Percentiles rank a stretch among this genome's conserved stretches.
Evolutionary conservation across 2,888 invertebrate genomes (phyloP).

Genomic region (Drosophila sordidapex): DNA sequence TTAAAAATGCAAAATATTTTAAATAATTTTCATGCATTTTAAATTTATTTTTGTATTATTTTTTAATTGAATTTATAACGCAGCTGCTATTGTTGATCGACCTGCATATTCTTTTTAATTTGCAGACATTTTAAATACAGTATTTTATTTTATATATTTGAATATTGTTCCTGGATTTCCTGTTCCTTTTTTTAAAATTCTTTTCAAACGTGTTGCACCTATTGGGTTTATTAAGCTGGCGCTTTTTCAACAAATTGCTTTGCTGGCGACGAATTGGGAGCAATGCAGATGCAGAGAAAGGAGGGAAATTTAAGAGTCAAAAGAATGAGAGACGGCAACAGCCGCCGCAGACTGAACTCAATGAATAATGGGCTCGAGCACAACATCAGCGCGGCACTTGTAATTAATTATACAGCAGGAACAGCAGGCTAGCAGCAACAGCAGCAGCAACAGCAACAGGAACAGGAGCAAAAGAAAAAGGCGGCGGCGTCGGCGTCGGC

Average conservation of each 20-base stretch:
- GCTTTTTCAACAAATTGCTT: constrained; percentile 29
- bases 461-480: constrained; percentile 10
- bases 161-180: too few relatives aligned
- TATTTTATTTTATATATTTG: not conserved
- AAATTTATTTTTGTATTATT: too few relatives aligned
- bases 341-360: constrained; percentile 17
- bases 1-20: not conserved
- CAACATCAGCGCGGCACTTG: constrained; percentile 54
- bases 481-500: constrained; percentile 4
- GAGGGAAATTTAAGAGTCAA: not conserved
- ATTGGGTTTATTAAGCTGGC: not conserved
- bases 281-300: not conserved
- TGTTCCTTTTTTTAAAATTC: not conserved
- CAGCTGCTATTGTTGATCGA: too few relatives aligned
- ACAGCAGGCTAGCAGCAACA: constrained; percentile 1
- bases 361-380: constrained; percentile 63
- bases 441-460: constrained; percentile 5
- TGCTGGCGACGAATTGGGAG: constrained; percentile 15
- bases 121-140: not conserved
- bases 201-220: not conserved
- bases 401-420: constrained; percentile 67
- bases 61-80: too few relatives aligned
- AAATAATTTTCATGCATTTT: not conserved
- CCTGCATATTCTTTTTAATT: not conserved
- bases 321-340: not conserved